A percentile compares a stretch with the other conserved stretches of the same genome.
Conservation (phyloP, 2,888 invertebrate species). For the Drosophila sordidapex region DNA sequence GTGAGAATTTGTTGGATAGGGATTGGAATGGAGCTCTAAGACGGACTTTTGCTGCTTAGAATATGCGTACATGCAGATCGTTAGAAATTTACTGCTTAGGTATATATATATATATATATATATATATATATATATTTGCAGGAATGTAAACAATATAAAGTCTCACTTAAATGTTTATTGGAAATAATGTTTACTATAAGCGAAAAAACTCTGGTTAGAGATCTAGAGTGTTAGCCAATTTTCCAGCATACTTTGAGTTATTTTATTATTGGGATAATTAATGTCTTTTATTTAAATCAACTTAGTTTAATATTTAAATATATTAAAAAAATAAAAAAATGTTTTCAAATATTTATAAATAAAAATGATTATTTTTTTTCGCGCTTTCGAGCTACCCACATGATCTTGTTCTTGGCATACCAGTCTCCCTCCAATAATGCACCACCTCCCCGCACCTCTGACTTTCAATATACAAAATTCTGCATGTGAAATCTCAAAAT, state of each 20-base stretch:
- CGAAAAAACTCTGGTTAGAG: no score
- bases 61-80: background rate
- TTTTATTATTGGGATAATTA: no score
- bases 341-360: background rate
- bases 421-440: background rate
- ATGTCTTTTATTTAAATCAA: no score
- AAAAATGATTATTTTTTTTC: background rate
- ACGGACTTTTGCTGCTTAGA: background rate
- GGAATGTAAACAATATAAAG: background rate
- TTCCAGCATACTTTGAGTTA: no score
- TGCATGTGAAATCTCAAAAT: conserved; percentile 48
- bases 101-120: background rate
- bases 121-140: background rate
- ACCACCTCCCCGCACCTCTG: background rate
- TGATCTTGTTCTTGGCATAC: background rate
- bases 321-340: no score
- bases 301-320: no score
- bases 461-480: conserved; percentile 28
- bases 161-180: no score
- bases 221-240: no score
- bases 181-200: no score
- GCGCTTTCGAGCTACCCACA: background rate
- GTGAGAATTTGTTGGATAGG: conserved; percentile 1
- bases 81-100: background rate
- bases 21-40: background rate